Evolutionary conservation across 2,113 vertebrate species (phyloP).

Genomic region (Sigmodon hispidus): DNA sequence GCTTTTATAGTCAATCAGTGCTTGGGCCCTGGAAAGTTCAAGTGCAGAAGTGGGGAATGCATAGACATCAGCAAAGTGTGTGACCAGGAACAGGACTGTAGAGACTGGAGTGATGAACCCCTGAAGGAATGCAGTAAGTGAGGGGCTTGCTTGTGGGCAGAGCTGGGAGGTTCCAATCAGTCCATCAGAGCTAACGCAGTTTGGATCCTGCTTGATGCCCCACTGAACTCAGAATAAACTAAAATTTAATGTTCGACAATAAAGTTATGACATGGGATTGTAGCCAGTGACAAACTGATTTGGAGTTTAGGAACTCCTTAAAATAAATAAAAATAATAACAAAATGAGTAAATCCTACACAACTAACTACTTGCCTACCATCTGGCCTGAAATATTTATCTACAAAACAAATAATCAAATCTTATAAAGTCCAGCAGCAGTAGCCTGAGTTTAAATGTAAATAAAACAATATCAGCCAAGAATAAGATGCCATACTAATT

Average conservation of each 20-base stretch:
- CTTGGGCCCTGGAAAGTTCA: constrained; percentile 94
- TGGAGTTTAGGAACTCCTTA: not conserved
- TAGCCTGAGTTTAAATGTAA: not conserved
- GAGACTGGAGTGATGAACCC: constrained; percentile 98
- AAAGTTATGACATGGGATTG: not conserved
- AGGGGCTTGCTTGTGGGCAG: not conserved
- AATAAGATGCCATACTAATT: not conserved
- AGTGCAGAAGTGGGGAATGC: constrained; percentile 96
- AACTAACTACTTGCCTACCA: not conserved
- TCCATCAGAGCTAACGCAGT: not conserved
- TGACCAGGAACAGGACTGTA: constrained; percentile 95
- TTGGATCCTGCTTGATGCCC: not conserved
- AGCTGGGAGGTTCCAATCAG: not conserved
- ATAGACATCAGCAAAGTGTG: constrained; percentile 96
- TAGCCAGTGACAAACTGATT: not conserved
- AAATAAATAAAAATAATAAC: not conserved
- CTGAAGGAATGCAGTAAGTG: constrained; percentile 97
- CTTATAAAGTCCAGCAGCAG: constrained; percentile 13
- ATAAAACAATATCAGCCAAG: not conserved
- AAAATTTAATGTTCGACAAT: not conserved
- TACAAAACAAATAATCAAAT: not conserved
- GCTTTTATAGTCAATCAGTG: constrained; percentile 92
- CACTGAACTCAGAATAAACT: not conserved
- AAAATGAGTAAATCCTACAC: not conserved
- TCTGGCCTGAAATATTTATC: not conserved